phyloP scores from a whole-genome alignment of 1,140 invertebrate genomes.

The Druon quercuslanigerum region DNA sequence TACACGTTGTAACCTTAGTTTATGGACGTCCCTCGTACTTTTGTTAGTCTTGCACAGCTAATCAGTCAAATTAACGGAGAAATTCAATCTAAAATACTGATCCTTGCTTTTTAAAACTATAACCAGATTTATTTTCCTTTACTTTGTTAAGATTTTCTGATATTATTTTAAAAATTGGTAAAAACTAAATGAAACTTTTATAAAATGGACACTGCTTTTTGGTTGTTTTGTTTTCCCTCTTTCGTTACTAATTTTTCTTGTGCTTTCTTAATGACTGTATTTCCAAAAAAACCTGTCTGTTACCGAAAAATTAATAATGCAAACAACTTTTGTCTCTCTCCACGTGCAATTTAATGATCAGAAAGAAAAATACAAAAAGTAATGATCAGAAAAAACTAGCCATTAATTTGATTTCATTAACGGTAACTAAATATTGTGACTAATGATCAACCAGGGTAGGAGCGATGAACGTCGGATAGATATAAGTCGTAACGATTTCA shows the following conservation, averaged over 20 bases:
- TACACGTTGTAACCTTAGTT: too few relatives aligned
- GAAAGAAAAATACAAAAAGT: conserved; percentile 15
- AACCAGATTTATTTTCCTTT: too few relatives aligned
- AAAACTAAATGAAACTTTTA: neutral
- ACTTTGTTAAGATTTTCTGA: too few relatives aligned
- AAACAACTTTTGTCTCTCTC: neutral
- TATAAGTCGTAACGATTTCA: conserved; percentile 18
- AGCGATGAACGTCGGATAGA: neutral
- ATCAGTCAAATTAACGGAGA: neutral
- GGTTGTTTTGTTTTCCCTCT: neutral
- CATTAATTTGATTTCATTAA: conserved; percentile 10
- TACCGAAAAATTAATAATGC: neutral
- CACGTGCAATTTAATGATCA: neutral
- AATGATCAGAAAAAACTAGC: conserved; percentile 12
- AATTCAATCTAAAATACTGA: neutral
- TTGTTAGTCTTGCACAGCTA: neutral
- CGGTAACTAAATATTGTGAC: conserved; percentile 18
- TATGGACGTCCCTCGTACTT: neutral
- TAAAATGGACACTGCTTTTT: neutral
- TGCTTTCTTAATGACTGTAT: neutral
- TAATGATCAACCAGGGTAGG: conserved; percentile 9
- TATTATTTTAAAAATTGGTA: too few relatives aligned
- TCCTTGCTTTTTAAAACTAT: neutral
- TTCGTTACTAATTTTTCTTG: conserved; percentile 1
- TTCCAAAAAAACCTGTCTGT: neutral